Base-by-base conservation (phyloP, 2,888 invertebrate genomes). In the Hyposoter didymator region DNA sequence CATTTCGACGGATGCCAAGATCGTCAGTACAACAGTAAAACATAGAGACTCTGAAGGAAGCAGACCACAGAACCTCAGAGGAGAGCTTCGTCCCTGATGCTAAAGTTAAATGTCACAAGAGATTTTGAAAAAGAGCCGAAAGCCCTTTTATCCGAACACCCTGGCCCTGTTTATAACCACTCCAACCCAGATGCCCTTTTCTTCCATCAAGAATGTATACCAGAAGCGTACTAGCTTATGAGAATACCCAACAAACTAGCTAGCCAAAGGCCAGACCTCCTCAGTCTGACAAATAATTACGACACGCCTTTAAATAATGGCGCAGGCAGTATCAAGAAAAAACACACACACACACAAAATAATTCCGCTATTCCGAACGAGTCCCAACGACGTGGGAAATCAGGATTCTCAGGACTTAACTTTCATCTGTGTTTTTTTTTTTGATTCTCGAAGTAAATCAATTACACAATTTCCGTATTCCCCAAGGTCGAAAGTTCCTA, bases 101-200 rank as follows among this genome's bases (percentile, higher is more conserved):
- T 52, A 59, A 35, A 52, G 55, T 19, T 19, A 52, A 80, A 66
- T 66, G 73, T 66, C 39, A 62, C 45, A 43, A 62, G 43, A 66
- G 47, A 55, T 45, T 39, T 39, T 62, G n/a, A 78, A 75, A 62
- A 78, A 82, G 73, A 83, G 73, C 85, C 80, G 55, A 73, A 55
- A 85, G 80, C 79, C 83, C 76, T 78, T 84, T 84, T 76, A 35
- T 14, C 73, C 76, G 70, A 78, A 64, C 47, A 52, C 55, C 45
- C 52, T 78, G 43, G 84, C 84, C 59, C 76, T 80, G 83, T 76
- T 82, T 82, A 82, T 62, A 83, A 64, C 39, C 83, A 85, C 82
- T 85, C 73, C 49, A 85, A 80, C 80, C 85, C 85, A 85, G 85
- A 85, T 85, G 85, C 85, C 85, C 59, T 35, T 59, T n/a, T 5